A percentile compares a stretch with the other conserved stretches of the same genome.
These are phyloP conservation scores for Standfussiana lucernea DNA, from an alignment of 2,888 invertebrate species.

Conservation along the genomic window DNA sequence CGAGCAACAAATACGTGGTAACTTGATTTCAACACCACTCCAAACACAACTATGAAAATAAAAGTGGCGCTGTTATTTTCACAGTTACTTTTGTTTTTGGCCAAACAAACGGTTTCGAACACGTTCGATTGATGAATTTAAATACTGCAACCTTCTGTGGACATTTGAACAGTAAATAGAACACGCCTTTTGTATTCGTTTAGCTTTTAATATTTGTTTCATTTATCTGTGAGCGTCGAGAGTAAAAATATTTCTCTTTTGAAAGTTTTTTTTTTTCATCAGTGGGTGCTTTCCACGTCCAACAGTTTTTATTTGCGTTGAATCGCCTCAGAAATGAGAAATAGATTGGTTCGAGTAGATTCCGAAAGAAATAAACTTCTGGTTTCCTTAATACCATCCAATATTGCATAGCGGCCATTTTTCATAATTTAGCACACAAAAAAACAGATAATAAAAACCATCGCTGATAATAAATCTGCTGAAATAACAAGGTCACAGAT, in stretches of 20 bases:
- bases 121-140: conserved; percentile 10
- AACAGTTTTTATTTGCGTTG: neutral
- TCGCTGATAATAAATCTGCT: conserved; percentile 53
- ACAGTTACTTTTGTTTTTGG: conserved; percentile 23
- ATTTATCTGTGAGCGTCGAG: conserved; percentile 2
- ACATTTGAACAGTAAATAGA: conserved; percentile 25
- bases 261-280: neutral
- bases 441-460: conserved; percentile 42
- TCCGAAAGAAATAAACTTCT: neutral
- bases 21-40: conserved; percentile 16
- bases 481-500: conserved; percentile 59
- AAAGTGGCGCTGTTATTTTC: neutral
- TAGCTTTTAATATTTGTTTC: conserved; percentile 2
- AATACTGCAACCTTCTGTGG: conserved; percentile 12
- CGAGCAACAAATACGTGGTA: conserved; percentile 12
- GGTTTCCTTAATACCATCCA: neutral
- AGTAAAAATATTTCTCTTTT: neutral
- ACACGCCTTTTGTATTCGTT: neutral
- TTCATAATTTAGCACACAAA: conserved; percentile 20
- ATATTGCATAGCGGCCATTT: neutral
- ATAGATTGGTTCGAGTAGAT: conserved; percentile 16
- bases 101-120: conserved; percentile 24
- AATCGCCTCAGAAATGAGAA: conserved; percentile 10
- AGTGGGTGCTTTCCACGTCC: neutral
- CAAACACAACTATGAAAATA: neutral